phyloP scores from a whole-genome alignment of 1,140 invertebrate species.

The Pomacea maculata region DNA sequence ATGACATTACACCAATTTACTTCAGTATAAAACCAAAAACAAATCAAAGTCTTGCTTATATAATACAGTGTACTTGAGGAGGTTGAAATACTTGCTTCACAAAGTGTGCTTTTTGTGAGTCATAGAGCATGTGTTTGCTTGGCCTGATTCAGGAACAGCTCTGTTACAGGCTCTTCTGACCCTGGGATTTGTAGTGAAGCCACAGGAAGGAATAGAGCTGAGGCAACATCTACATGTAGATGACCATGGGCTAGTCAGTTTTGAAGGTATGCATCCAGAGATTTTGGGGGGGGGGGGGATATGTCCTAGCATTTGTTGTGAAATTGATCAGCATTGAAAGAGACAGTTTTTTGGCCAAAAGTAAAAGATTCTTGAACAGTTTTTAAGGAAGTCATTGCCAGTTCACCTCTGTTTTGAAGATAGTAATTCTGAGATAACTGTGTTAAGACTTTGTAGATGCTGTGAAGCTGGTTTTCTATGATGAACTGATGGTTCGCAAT shows the following conservation, averaged over 20 bases:
- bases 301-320: not conserved
- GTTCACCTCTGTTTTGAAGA: too few species aligned
- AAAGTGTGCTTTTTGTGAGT: too few species aligned
- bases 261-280: constrained; percentile 49
- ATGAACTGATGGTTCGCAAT: constrained; percentile 37
- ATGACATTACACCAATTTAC: too few species aligned
- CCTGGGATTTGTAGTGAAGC: constrained; percentile 51
- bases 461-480: constrained; percentile 52
- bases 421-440: not conserved
- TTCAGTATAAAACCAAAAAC: too few species aligned
- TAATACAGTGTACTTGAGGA: too few species aligned
- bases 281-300: not conserved
- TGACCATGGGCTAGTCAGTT: constrained; percentile 46
- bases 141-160: not conserved
- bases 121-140: too few species aligned
- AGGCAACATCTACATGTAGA: constrained; percentile 46
- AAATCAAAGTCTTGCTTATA: too few species aligned
- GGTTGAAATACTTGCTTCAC: too few species aligned
- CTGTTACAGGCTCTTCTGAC: constrained; percentile 51
- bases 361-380: too few species aligned
- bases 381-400: too few species aligned
- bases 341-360: too few species aligned
- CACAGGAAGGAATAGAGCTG: constrained; percentile 45
- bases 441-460: constrained; percentile 56
- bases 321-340: too few species aligned